These are phyloP conservation scores for Calypte anna DNA, from an alignment of 2,113 vertebrate species.

Conservation along the genomic window DNA sequence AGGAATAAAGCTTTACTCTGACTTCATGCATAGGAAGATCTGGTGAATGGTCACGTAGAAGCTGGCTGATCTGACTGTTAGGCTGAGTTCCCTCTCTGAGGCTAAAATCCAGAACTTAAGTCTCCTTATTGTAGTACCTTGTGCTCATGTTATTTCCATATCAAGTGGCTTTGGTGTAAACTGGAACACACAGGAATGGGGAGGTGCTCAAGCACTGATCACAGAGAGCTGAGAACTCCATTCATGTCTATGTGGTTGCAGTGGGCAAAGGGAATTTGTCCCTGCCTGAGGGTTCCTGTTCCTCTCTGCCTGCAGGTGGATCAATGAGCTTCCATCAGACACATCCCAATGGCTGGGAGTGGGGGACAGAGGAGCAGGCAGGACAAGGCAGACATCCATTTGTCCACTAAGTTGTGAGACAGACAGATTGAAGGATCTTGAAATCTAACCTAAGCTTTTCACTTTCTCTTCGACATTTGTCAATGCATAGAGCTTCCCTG, in stretches of 20 bases:
- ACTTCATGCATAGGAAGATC: neutral
- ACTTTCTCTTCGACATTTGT: neutral
- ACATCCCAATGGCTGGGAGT: neutral
- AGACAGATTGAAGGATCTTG: neutral
- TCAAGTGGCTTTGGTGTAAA: neutral
- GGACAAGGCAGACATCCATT: neutral
- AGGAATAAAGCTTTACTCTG: neutral
- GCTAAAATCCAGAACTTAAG: neutral
- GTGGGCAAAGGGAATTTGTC: neutral
- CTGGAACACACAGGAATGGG: rapidly evolving
- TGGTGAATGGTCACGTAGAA: neutral
- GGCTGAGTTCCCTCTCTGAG: neutral
- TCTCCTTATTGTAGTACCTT: neutral
- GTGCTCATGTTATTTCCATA: neutral
- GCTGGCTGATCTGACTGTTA: neutral
- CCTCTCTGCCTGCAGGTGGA: neutral
- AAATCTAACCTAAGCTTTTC: neutral
- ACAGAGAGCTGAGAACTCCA: neutral
- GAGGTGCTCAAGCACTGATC: neutral
- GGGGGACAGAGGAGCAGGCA: too few relatives aligned
- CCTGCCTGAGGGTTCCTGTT: neutral
- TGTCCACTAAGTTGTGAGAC: neutral
- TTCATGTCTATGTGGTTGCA: rapidly evolving
- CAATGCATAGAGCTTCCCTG: neutral
- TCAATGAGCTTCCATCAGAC: neutral